Evolutionary conservation across 1,140 invertebrate genomes (phyloP), one percentile per base, ranked within the genome.

Genomic region (Drosophila ogumai): DNA sequence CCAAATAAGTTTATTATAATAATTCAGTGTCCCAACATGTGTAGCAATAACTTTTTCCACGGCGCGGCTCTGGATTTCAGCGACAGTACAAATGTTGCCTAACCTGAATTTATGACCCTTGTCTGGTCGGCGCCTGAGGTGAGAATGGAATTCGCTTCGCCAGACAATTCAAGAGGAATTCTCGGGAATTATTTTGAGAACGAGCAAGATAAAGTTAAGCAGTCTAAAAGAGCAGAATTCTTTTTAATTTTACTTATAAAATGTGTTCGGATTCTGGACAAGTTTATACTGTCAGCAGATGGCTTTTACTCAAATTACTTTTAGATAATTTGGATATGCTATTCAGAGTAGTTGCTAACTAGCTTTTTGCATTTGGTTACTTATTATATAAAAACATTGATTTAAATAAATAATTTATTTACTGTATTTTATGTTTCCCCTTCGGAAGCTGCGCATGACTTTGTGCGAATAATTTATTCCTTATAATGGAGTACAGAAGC

Each of bases 1-100:
- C 69, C 50, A 72, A 82, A 88, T 81, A 90, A 77, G 85, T 88
- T 88, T 90, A 90, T 90, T 90, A 85, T 76, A 85, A 90, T 90
- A 90, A 90, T 90, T 90, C 80, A 81, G 85, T 85, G 85, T 52
- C 66, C 17, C 66, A 67, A 85, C 81, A 90, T 90, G 78, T 85
- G 81, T 81, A 85, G 75, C 68, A 82, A 82, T 79, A 79, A 82
- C 56, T 80, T 78, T 56, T 49, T 36, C 36, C 32, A 15, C 50
- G 10, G 28, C 47, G 17, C 63, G 38, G 19, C 10, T 36, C 38
- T 49, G 52, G 65, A 57, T 73, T 38, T 19, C n/a, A 15, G 44
- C 28, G 25, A 47, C 43, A 36, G 38, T 43, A 46, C 32, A 61
- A 61, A 65, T 36, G 40, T 15, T 13, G 19, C 44, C 34, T 25